Evolutionary conservation across 2,888 invertebrate genomes (phyloP).

Genomic region (Eupithecia dodoneata): DNA sequence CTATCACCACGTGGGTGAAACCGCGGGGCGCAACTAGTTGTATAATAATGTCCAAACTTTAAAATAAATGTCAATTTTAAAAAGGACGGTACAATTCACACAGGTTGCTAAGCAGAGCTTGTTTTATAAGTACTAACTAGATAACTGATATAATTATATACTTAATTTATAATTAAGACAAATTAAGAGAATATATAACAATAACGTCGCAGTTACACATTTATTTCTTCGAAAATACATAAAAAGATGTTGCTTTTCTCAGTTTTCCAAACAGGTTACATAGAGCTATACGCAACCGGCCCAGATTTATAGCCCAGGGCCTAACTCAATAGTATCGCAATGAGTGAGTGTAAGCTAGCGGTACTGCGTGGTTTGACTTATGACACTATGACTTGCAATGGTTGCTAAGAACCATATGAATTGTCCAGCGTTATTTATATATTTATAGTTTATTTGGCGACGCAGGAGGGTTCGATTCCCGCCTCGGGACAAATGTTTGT

Average conservation of each 20-base stretch:
- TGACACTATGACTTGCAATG: background rate
- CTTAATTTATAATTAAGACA: background rate
- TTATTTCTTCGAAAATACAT: background rate
- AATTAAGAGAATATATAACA: background rate
- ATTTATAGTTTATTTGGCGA: background rate
- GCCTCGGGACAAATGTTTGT: too few relatives aligned
- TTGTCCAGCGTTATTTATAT: background rate
- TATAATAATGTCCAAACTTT: too few relatives aligned
- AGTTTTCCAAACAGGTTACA: background rate
- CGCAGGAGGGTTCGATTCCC: too few relatives aligned
- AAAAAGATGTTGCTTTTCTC: background rate
- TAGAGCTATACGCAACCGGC: background rate
- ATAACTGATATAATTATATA: background rate
- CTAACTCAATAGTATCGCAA: slow-evolving; percentile 52
- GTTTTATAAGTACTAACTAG: background rate
- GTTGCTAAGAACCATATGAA: background rate
- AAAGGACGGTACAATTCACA: too few relatives aligned
- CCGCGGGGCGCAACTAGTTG: too few relatives aligned
- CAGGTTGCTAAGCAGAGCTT: background rate
- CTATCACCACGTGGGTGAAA: too few relatives aligned
- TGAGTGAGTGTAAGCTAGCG: slow-evolving; percentile 47
- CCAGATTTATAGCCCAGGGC: slow-evolving; percentile 23
- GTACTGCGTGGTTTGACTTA: background rate
- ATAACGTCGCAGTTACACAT: background rate
- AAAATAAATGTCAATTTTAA: too few relatives aligned